phyloP scores from a whole-genome alignment of 1,140 invertebrate genomes.

The Gryon sp. region DNA sequence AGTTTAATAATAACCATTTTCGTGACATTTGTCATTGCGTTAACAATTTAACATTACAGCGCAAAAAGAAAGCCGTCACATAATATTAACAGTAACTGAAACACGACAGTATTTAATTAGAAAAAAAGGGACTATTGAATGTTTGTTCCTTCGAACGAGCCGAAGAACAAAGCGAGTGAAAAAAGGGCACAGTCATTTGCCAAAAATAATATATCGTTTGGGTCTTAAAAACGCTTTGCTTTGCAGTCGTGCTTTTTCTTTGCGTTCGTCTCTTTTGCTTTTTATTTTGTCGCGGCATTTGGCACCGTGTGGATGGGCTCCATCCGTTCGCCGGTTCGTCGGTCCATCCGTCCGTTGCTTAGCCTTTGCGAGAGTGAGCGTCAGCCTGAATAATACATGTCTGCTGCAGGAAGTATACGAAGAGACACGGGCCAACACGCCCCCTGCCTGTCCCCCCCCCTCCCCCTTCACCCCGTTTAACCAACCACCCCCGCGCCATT shows the following conservation, averaged over 20 bases:
- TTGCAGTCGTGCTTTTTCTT: slow-evolving; percentile 58
- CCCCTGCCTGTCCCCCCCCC: slow-evolving; percentile 12
- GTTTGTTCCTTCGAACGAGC: neutral
- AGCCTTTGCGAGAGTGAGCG: slow-evolving; percentile 67
- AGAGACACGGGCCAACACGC: slow-evolving; percentile 67
- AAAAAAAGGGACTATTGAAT: neutral
- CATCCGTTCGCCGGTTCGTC: slow-evolving; percentile 43
- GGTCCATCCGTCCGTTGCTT: slow-evolving; percentile 58
- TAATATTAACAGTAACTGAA: no score
- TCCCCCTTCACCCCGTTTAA: neutral
- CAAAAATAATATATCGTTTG: slow-evolving; percentile 69
- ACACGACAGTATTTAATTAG: no score
- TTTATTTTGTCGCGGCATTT: slow-evolving; percentile 66
- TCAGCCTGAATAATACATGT: slow-evolving; percentile 77
- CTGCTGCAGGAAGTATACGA: slow-evolving; percentile 68
- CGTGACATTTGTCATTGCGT: no score
- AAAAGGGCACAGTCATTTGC: slow-evolving; percentile 21
- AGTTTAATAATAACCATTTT: no score
- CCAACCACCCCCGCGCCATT: no score
- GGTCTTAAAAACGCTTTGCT: slow-evolving; percentile 56
- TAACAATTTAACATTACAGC: no score
- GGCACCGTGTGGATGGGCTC: slow-evolving; percentile 54
- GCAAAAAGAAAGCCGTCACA: no score
- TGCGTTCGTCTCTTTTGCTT: slow-evolving; percentile 46
- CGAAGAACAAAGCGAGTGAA: slow-evolving; percentile 8